phyloP scores from a whole-genome alignment of 2,888 invertebrate genomes.

The Amphipoea lucens region DNA sequence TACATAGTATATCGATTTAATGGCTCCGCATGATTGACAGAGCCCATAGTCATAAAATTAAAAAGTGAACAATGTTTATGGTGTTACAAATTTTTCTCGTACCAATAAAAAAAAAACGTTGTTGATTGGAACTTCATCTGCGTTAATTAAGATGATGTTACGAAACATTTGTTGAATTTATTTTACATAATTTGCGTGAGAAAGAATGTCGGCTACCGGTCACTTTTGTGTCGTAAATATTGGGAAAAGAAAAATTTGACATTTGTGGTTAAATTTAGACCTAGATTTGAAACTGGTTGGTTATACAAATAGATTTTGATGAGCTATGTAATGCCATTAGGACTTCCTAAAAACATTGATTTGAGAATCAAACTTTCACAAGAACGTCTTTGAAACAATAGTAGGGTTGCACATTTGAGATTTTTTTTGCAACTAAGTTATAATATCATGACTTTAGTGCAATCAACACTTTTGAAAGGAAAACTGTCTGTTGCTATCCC shows the following conservation, averaged over 20 bases:
- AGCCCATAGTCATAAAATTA: constrained; percentile 72
- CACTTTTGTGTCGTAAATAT: constrained; percentile 36
- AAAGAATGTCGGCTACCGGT: constrained; percentile 61
- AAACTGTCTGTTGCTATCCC: neutral
- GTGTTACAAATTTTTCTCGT: constrained; percentile 68
- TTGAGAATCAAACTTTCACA: constrained; percentile 4
- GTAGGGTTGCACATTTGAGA: neutral
- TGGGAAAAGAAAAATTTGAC: constrained; percentile 11
- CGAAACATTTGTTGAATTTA: constrained; percentile 65
- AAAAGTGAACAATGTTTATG: constrained; percentile 72
- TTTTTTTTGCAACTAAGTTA: neutral
- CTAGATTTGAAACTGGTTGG: constrained; percentile 36
- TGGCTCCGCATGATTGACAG: constrained; percentile 76
- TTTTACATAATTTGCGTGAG: constrained; percentile 67
- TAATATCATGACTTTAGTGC: no score
- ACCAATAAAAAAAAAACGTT: constrained; percentile 67
- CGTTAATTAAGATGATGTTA: constrained; percentile 70
- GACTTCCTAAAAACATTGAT: neutral
- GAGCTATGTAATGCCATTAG: neutral
- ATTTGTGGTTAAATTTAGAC: constrained; percentile 11
- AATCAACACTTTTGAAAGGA: neutral
- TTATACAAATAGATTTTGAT: neutral
- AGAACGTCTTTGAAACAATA: neutral
- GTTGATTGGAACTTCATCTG: constrained; percentile 71
- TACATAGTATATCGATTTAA: constrained; percentile 75